Base-by-base conservation (phyloP, 2,888 invertebrate genomes). In the Horisme vitalbata region DNA sequence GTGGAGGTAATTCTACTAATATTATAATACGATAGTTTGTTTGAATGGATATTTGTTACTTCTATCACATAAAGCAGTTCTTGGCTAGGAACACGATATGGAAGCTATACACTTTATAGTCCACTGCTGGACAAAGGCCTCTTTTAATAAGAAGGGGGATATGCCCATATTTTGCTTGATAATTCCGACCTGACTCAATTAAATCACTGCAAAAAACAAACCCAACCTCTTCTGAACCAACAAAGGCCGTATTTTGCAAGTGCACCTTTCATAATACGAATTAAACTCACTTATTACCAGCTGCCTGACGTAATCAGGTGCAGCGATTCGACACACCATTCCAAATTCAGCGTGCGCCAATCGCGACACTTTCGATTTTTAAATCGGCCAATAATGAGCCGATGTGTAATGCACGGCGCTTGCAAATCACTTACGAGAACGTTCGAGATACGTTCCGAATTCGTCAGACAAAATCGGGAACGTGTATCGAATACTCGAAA, bases 311-410 rank as follows among this genome's bases (percentile, higher is more conserved):
- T 68, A 68, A 75, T 59, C 55, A 57, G 61, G 59, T 66, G 65
- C 68, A 65, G 61, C 59, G 63, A 67, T 68, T 60, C 60, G 58
- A 52, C 63, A 61, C 65, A 59, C 64, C 68, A 63, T 68, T 73
- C 62, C 61, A 60, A 72, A 71, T 65, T 65, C 63, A 61, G 61
- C 55, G 64, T 45, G 63, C 62, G 55, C 68, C 65, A 66, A 69
- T 67, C 52, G 63, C 62, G 68, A 71, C 75, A 75, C 76, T 75
- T 77, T 77, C 75, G 61, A 68, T 76, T 75, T 74, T 71, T 62
- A 63, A 74, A 68, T 65, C 58, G 51, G 44, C 64, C 65, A 69
- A 70, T 68, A 52, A 59, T 52, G 54, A 43, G 14, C 34, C 30
- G 28, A 44, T 50, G 35, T 35, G 45, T 48, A 26, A 27, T 20